Conservation (phyloP, 1,140 invertebrate genomes). For the Hyles euphorbiae region DNA sequence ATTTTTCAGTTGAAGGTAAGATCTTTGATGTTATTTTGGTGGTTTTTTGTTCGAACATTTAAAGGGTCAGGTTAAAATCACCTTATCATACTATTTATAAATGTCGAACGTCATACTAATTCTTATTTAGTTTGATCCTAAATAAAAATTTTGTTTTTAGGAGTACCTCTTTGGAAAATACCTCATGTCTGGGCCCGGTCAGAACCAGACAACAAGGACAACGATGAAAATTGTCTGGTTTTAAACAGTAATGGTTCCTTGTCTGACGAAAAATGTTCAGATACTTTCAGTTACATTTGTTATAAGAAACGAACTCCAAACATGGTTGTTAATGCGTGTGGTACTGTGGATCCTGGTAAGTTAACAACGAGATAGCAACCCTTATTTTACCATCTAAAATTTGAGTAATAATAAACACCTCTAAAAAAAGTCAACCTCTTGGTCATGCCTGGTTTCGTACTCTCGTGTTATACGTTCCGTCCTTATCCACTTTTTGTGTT, state of each 20-base stretch:
- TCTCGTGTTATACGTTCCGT: not conserved
- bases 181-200: too few relatives aligned
- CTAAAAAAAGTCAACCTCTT: not conserved
- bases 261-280: not conserved
- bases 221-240: not conserved
- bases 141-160: too few relatives aligned
- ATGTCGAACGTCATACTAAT: too few relatives aligned
- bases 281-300: slow-evolving; percentile 1
- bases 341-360: slow-evolving; percentile 3
- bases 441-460: not conserved
- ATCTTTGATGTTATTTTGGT: too few relatives aligned
- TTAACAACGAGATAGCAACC: not conserved
- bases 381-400: not conserved
- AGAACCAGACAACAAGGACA: too few relatives aligned
- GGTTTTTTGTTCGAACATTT: too few relatives aligned
- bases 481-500: not conserved
- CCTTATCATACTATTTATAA: too few relatives aligned
- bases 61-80: too few relatives aligned
- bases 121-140: too few relatives aligned
- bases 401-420: not conserved
- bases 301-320: not conserved
- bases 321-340: not conserved
- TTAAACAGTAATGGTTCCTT: not conserved
- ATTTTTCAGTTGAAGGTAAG: too few relatives aligned
- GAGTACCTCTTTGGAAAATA: too few relatives aligned